These are phyloP conservation scores for Samia ricini DNA, from an alignment of 1,140 invertebrate genomes.

Conservation along the genomic window DNA sequence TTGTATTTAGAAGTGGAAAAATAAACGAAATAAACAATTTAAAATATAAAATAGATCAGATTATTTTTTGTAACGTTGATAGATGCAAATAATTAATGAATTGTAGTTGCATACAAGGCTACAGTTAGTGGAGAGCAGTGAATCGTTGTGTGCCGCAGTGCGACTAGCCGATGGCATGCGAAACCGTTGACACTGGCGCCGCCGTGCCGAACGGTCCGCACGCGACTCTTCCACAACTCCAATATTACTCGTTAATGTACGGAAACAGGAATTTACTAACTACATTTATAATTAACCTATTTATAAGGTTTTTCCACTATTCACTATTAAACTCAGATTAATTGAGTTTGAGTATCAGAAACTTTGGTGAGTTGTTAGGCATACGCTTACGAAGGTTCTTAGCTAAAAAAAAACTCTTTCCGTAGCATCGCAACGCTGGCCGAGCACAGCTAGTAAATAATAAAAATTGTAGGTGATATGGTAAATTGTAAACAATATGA, in stretches of 20 bases:
- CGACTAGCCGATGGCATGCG: slow-evolving; percentile 35
- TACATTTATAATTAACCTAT: slow-evolving; percentile 9
- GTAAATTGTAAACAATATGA: no score
- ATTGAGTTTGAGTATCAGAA: no score
- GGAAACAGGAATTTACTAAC: slow-evolving; percentile 22
- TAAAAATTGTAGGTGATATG: no score
- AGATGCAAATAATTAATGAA: neutral
- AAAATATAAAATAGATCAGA: neutral
- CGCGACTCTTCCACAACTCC: slow-evolving; percentile 28
- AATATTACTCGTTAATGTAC: no score
- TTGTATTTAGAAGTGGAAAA: neutral
- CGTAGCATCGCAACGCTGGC: no score
- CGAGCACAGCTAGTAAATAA: no score
- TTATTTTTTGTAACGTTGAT: neutral
- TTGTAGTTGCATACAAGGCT: neutral
- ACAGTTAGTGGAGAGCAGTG: slow-evolving; percentile 3
- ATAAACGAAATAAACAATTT: neutral
- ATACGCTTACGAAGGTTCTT: no score
- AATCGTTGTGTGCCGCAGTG: slow-evolving; percentile 45
- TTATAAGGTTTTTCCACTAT: neutral
- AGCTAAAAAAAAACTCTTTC: no score
- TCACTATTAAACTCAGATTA: slow-evolving; percentile 1
- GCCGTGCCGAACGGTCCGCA: slow-evolving; percentile 48
- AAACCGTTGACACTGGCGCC: slow-evolving; percentile 53
- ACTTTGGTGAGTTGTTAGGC: no score